Evolutionary conservation across 2,888 invertebrate genomes (phyloP).

Genomic region (Lysandra bellargus): DNA sequence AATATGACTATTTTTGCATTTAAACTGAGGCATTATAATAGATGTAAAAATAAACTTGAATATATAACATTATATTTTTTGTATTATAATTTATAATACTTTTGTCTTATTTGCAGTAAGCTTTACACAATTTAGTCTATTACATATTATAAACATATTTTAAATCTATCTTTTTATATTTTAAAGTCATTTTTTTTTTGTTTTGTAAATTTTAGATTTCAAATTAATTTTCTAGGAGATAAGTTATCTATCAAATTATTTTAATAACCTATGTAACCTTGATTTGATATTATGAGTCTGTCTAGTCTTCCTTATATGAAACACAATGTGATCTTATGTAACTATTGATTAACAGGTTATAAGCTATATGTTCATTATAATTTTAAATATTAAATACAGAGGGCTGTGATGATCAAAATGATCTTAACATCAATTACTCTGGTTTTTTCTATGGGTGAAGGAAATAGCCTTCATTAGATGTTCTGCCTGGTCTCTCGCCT

Average conservation of each 20-base stretch:
- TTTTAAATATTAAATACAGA: conserved; percentile 8
- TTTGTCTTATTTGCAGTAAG: not conserved
- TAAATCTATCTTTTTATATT: not conserved
- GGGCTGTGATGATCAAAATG: not conserved
- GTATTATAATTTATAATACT: not conserved
- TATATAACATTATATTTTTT: not conserved
- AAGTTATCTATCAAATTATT: conserved; percentile 19
- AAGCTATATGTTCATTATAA: not conserved
- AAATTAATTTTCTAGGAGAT: not conserved
- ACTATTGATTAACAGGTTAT: conserved; percentile 8
- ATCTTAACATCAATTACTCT: not conserved
- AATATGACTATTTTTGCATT: not conserved
- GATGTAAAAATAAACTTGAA: not conserved
- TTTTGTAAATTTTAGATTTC: not conserved
- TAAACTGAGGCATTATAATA: not conserved
- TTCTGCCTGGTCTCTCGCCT: too few relatives aligned
- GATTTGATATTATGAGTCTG: conserved; percentile 11
- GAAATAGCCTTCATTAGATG: too few relatives aligned
- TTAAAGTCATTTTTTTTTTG: not conserved
- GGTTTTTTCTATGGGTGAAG: too few relatives aligned
- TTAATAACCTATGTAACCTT: conserved; percentile 9
- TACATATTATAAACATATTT: not conserved
- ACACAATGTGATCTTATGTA: conserved; percentile 14
- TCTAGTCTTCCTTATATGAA: conserved; percentile 19
- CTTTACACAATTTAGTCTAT: not conserved